Base-by-base conservation (phyloP, 1,140 invertebrate species). In the Pseudomyrmex cubaensis region DNA sequence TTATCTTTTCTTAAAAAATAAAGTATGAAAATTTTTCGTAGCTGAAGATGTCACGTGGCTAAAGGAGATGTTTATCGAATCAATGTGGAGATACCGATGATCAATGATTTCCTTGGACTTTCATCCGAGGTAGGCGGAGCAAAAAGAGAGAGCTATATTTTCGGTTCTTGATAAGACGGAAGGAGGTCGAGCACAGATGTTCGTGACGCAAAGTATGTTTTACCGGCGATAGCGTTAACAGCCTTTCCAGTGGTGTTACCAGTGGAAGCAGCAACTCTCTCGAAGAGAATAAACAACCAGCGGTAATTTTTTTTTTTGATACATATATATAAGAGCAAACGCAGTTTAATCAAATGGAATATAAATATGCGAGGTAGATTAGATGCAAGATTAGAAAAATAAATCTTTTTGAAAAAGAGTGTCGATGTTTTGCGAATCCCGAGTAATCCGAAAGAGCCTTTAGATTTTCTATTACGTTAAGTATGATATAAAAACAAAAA, bases 151-250 rank as follows among this genome's bases (percentile, higher is more conserved):
- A 57, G 54, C 44, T 78, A 70, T 78, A 78, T 78, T 78, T 78
- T 78, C 44, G 64, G 48, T 35, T 75, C 70, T 83, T 63, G 67
- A 84, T 88, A 88, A 88, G 84, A 63, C 76, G 59, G 62, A 85
- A 77, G 59, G 73, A 87, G 77, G 52, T 69, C 64, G 52, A 69
- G 76, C 52, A 48, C 83, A 85, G 86, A 88, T 87, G 83, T 72
- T 77, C 72, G 56, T 74, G 76, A 83, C 87, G 35, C 56, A 35
- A 57, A 83, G 10, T 88, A 56, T 76, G 63, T 62, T 75, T 84
- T 57, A 54, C 17, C 8, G 46, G 57, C 20, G 67, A 82, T 88
- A 87, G 64, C 76, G 85, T 73, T 72, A 72, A 74, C 62, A 52
- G 13, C 15, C 69, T 64, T 75, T 50, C 59, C 35, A 69, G 56